Evolutionary conservation across 2,113 vertebrate genomes (phyloP), one percentile per base, ranked within the genome.

Genomic region (Aix galericulata): DNA sequence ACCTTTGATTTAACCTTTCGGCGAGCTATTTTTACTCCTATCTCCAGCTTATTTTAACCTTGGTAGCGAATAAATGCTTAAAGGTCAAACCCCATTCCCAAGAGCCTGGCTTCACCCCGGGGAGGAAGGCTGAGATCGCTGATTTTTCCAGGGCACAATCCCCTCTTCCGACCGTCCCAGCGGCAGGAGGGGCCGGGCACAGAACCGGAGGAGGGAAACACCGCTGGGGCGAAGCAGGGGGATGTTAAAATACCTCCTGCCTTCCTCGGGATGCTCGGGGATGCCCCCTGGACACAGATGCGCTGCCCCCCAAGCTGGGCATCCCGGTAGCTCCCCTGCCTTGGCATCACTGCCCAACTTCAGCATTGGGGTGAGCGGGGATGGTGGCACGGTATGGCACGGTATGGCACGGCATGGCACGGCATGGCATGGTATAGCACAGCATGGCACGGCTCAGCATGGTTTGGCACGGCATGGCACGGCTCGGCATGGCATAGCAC

Each of bases 1-100:
- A 95, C 95, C 96, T 97, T 95, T 88, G 77, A 93, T 91, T 86
- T 97, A 96, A 96, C 95, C 96, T 97, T 96, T 92, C 81, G 62
- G 69, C 68, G 50, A 91, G 93, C 92, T 94, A 96, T 96, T 97
- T 96, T 95, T 93, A 86, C 87, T 82, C 40, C 73, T 34, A 75
- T 93, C 94, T 91, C 92, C 88, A 89, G 94, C 93, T 96, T 97
- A 95, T 93, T 95, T 96, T 94, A 95, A 96, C 94, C 94, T 81
- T 88, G 38, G 91, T 72, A 77, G 80, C 92, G 79, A 97, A 95
- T 89, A 96, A 96, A 89, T 48, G 91, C 93, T 96, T 92, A 95
- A 96, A 95, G 93, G 95, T 96, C 96, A 96, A 90, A 91, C 78
- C 80, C 83, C 64, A 82, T 92, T 92, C 92, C 93, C 46, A 78